These are phyloP conservation scores for Eciton burchellii DNA, from an alignment of 1,140 invertebrate genomes.

Conservation along the genomic window DNA sequence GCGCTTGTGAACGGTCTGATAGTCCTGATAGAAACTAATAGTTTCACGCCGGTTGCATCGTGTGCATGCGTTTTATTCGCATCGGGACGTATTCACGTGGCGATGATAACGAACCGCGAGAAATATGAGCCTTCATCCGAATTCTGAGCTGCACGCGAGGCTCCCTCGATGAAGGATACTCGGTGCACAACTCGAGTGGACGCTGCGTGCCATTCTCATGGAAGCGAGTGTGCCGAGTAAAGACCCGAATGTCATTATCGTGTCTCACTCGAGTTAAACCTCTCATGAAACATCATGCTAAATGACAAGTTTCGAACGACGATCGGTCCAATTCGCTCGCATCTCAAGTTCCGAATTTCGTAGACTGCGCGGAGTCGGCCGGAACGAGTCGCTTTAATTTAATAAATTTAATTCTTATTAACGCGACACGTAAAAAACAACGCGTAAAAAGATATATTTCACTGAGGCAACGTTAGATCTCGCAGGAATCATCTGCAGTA, in stretches of 20 bases:
- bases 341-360: constrained; percentile 32
- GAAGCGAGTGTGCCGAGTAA: constrained; percentile 40
- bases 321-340: constrained; percentile 23
- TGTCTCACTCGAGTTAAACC: constrained; percentile 21
- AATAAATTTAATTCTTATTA: constrained; percentile 42
- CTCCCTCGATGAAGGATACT: constrained; percentile 9
- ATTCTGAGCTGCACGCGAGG: constrained; percentile 8
- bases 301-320: not conserved
- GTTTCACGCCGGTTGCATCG: not conserved
- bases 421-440: constrained; percentile 7
- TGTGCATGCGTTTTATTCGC: not conserved
- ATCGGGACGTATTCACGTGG: not conserved
- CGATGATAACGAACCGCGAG: constrained; percentile 15
- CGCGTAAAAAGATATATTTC: not conserved
- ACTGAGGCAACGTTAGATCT: not conserved
- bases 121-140: constrained; percentile 20
- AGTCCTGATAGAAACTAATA: too few relatives aligned
- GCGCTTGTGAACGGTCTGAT: too few relatives aligned
- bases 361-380: not conserved
- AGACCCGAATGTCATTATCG: constrained; percentile 58
- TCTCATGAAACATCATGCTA: constrained; percentile 1
- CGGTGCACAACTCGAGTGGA: constrained; percentile 34
- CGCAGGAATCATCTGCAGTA: not conserved
- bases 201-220: constrained; percentile 15
- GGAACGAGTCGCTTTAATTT: constrained; percentile 2